Conservation (phyloP, 2,113 vertebrate species). For the Carettochelys insculpta region DNA sequence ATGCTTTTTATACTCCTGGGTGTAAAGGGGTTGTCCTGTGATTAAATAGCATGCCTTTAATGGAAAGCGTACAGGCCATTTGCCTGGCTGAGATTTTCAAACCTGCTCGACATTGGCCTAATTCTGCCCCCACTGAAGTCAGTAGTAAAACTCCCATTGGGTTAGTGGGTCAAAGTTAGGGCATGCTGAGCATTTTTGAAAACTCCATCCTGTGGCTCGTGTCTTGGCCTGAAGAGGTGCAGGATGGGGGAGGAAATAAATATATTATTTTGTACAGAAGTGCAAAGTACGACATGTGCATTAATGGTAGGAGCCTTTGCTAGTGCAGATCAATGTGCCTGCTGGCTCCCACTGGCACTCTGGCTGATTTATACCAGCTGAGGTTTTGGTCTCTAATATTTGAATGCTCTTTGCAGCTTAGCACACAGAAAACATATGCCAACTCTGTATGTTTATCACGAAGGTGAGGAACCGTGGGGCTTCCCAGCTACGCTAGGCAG, state of each 20-base stretch:
- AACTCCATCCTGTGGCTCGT: not conserved
- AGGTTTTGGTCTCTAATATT: not conserved
- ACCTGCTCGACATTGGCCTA: not conserved
- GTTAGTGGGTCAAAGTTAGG: not conserved
- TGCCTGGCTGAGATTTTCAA: not conserved
- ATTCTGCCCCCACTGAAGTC: not conserved
- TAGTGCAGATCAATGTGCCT: not conserved
- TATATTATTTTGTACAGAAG: not conserved
- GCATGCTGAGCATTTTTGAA: not conserved
- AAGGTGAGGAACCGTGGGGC: not conserved
- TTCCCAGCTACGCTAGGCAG: not conserved
- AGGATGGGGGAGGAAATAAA: not conserved
- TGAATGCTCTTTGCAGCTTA: not conserved
- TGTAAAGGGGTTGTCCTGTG: not conserved
- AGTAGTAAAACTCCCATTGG: not conserved
- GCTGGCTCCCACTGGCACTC: not conserved
- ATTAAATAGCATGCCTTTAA: not conserved
- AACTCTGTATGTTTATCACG: not conserved
- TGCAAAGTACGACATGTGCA: fast-evolving
- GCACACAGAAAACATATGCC: not conserved
- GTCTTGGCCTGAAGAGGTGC: not conserved
- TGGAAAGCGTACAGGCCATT: not conserved
- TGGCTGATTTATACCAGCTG: not conserved
- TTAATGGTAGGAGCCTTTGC: not conserved
- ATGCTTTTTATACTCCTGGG: not conserved